A percentile compares a stretch with the other conserved stretches of the same genome.
Evolutionary conservation across 2,113 vertebrate species (phyloP).

Genomic region (Heterochromis multidens): DNA sequence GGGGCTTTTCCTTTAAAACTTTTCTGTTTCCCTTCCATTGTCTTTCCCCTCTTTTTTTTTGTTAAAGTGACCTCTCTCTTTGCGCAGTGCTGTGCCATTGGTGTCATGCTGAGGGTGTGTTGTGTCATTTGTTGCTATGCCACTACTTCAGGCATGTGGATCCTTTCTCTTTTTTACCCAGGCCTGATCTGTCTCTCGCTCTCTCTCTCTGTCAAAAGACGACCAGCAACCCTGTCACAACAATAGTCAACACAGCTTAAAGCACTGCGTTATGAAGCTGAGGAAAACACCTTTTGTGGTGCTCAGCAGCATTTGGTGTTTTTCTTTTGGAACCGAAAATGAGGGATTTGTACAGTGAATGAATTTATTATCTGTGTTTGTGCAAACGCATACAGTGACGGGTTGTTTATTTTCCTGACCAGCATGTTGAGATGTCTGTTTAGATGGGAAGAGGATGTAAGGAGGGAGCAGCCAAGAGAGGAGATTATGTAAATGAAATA

Average conservation of each 20-base stretch:
- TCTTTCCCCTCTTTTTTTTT: not conserved
- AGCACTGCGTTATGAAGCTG: not conserved
- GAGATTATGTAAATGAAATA: slow-evolving; percentile 57
- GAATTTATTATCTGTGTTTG: not conserved
- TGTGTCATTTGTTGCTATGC: slow-evolving; percentile 73
- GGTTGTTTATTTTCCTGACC: slow-evolving; percentile 1
- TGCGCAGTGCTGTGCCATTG: slow-evolving; percentile 38
- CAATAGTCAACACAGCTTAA: slow-evolving; percentile 28
- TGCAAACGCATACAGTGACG: not conserved
- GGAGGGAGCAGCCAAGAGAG: not conserved
- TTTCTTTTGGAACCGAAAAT: not conserved
- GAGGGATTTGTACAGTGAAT: not conserved
- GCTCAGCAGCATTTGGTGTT: not conserved
- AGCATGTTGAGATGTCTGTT: slow-evolving; percentile 18
- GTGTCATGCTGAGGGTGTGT: slow-evolving; percentile 58
- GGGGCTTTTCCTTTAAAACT: slow-evolving; percentile 1
- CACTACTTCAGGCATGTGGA: slow-evolving; percentile 59
- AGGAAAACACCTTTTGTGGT: not conserved
- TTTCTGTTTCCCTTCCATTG: not conserved
- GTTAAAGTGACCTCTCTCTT: slow-evolving; percentile 29
- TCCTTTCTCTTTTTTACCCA: slow-evolving; percentile 39
- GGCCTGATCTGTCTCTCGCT: slow-evolving; percentile 25
- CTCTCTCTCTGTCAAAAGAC: slow-evolving; percentile 51
- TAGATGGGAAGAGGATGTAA: not conserved
- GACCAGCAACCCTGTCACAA: slow-evolving; percentile 20